A percentile compares a stretch with the other conserved stretches of the same genome.
Evolutionary conservation across 1,140 invertebrate species (phyloP).

Genomic region (Drosophila arizonae): DNA sequence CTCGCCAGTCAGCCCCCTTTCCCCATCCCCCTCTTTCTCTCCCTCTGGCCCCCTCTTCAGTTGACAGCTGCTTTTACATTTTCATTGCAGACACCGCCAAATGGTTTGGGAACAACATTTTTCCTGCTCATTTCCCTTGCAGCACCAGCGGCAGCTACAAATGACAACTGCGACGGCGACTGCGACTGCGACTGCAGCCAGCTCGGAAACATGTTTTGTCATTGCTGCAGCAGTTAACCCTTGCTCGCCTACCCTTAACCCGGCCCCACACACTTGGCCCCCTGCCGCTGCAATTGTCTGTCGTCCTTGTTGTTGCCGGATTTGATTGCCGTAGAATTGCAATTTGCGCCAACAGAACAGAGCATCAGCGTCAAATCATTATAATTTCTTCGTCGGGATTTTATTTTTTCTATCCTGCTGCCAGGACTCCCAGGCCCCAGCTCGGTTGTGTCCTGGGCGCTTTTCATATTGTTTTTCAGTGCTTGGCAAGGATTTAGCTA

Average conservation of each 20-base stretch:
- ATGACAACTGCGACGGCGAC: constrained; percentile 33
- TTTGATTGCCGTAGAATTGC: constrained; percentile 80
- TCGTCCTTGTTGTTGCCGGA: constrained; percentile 55
- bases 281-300: constrained; percentile 11
- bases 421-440: background rate
- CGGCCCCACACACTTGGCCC: constrained; percentile 8
- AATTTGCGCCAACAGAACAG: constrained; percentile 78
- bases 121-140: constrained; percentile 65
- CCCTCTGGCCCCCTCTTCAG: background rate
- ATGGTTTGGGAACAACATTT: constrained; percentile 50
- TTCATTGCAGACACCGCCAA: constrained; percentile 62
- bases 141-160: constrained; percentile 18
- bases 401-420: constrained; percentile 13
- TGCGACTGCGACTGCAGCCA: constrained; percentile 28
- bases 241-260: constrained; percentile 32
- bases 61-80: constrained; percentile 57
- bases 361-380: constrained; percentile 81
- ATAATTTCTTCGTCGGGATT: constrained; percentile 70
- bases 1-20: background rate
- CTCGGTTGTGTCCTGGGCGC: constrained; percentile 4
- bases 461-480: constrained; percentile 40
- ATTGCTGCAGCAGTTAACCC: constrained; percentile 74
- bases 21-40: too few species aligned
- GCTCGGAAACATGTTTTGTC: constrained; percentile 79
- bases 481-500: constrained; percentile 45